Conservation (phyloP, 2,797 vertebrate genomes). For the Macropus fuliginosus region DNA sequence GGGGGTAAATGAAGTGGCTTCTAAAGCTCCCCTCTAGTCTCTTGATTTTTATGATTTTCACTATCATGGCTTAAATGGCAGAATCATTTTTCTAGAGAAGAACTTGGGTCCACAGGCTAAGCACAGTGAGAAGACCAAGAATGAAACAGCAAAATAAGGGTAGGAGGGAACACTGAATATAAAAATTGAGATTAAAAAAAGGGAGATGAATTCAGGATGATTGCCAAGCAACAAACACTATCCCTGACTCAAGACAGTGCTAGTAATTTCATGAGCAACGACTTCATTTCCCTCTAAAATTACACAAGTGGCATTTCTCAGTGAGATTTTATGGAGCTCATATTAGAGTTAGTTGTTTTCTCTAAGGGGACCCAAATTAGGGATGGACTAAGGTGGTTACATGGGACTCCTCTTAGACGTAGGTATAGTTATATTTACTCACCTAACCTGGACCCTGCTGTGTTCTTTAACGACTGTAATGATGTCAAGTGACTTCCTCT, state of each 20-base stretch:
- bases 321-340: slow-evolving; percentile 58
- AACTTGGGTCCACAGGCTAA: slow-evolving; percentile 40
- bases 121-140: slow-evolving; percentile 33
- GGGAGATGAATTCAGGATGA: slow-evolving; percentile 33
- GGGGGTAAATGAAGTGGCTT: not conserved
- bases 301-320: slow-evolving; percentile 66
- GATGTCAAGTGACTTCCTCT: not conserved
- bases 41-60: not conserved
- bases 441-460: not conserved
- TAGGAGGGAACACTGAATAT: slow-evolving; percentile 19
- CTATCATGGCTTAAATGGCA: slow-evolving; percentile 23
- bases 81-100: slow-evolving; percentile 18
- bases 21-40: not conserved
- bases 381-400: slow-evolving; percentile 27
- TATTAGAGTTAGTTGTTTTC: slow-evolving; percentile 47
- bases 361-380: slow-evolving; percentile 56
- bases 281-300: slow-evolving; percentile 74
- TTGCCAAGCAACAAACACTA: slow-evolving; percentile 47
- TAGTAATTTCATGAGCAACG: slow-evolving; percentile 69
- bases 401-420: slow-evolving; percentile 42
- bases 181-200: slow-evolving; percentile 29
- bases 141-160: not conserved
- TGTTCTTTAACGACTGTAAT: slow-evolving; percentile 2
- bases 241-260: slow-evolving; percentile 62
- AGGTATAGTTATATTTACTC: not conserved